These are phyloP conservation scores for Erythrocercus mccallii DNA, from an alignment of 2,113 vertebrate species.

Conservation along the genomic window DNA sequence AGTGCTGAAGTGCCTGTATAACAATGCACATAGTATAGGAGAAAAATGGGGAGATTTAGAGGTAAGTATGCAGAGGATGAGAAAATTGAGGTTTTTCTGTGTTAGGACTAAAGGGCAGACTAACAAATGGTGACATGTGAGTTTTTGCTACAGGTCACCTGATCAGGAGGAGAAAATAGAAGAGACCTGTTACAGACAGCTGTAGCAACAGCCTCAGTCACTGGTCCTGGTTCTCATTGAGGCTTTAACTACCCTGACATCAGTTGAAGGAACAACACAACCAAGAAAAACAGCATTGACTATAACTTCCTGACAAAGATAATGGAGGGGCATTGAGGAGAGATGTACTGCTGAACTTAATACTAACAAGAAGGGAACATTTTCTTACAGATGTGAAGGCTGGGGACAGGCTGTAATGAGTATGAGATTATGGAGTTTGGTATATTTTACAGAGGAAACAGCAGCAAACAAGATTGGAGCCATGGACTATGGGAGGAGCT, in stretches of 20 bases:
- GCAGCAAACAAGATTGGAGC: neutral
- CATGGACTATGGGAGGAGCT: neutral
- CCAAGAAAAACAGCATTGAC: neutral
- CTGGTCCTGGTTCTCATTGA: neutral
- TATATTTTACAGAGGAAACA: neutral
- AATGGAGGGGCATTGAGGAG: neutral
- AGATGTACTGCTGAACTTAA: neutral
- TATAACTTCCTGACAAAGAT: no score
- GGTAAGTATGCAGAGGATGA: fast-evolving
- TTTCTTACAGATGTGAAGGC: neutral
- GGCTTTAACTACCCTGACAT: neutral
- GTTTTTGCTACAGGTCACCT: neutral
- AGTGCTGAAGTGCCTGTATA: neutral
- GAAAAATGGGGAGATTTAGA: neutral
- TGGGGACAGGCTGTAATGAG: neutral
- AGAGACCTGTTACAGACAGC: neutral
- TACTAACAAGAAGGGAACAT: neutral
- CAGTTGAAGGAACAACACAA: neutral
- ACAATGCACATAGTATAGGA: neutral
- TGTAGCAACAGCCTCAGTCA: neutral
- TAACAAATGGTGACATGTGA: no score
- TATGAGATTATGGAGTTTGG: neutral
- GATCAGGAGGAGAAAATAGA: neutral
- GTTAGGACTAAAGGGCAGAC: neutral
- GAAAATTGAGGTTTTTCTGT: neutral